phyloP scores from a whole-genome alignment of 2,888 invertebrate species.

The Serrognathus titanus region DNA sequence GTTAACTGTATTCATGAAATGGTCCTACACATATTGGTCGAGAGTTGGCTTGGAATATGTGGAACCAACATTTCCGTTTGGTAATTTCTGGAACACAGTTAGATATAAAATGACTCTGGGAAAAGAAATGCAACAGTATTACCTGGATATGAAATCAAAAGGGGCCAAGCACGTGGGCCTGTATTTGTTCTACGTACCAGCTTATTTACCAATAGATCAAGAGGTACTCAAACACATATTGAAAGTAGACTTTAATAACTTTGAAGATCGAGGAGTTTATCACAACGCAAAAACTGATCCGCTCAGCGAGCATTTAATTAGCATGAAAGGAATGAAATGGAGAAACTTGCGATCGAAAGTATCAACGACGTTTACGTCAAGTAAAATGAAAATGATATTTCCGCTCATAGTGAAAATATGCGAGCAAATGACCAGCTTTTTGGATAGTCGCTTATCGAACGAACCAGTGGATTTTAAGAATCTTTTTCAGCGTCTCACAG shows the following conservation, averaged over 20 bases:
- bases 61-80: slow-evolving; percentile 44
- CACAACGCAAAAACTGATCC: slow-evolving; percentile 56
- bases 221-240: slow-evolving; percentile 50
- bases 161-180: slow-evolving; percentile 48
- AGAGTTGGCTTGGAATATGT: slow-evolving; percentile 17
- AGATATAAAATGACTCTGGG: slow-evolving; percentile 36
- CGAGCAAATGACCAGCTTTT: slow-evolving; percentile 48
- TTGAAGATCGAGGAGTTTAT: slow-evolving; percentile 58
- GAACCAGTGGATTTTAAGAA: slow-evolving; percentile 39
- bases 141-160: slow-evolving; percentile 29
- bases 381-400: slow-evolving; percentile 62
- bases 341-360: slow-evolving; percentile 57
- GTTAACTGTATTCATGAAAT: slow-evolving; percentile 30
- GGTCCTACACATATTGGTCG: slow-evolving; percentile 23
- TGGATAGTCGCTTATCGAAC: slow-evolving; percentile 3
- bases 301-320: slow-evolving; percentile 56
- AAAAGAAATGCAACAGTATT: slow-evolving; percentile 33
- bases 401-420: slow-evolving; percentile 54
- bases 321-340: slow-evolving; percentile 56
- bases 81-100: slow-evolving; percentile 44
- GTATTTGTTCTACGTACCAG: slow-evolving; percentile 51
- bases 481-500: slow-evolving; percentile 54
- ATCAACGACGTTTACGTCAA: slow-evolving; percentile 61
- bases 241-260: slow-evolving; percentile 56
- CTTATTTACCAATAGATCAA: slow-evolving; percentile 48